Evolutionary conservation across 1,140 invertebrate species (phyloP), one percentile per base, ranked within the genome.

Genomic region (Drosophila pectinifera): DNA sequence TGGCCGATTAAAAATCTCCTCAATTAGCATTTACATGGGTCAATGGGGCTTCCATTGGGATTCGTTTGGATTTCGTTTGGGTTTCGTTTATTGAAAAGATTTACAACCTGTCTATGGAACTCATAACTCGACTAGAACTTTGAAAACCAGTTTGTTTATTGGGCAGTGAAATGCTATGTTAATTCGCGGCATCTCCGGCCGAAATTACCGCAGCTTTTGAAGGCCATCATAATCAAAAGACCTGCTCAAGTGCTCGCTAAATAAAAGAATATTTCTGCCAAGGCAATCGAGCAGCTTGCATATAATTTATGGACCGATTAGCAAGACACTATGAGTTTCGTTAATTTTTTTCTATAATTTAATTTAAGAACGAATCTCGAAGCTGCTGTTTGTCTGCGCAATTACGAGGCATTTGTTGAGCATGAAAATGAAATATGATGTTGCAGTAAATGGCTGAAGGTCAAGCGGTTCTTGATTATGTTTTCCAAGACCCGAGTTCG

Each of bases 271-370:
- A 78, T 72, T 80, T 61, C 65, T 77, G 55, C 63, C 84, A 86
- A 86, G 83, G 83, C 69, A 65, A 73, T 69, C 83, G 10, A 77
- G 75, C 58, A 64, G 26, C 41, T 59, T 78, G 75, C 59, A 54
- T 67, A 55, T 41, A 65, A 77, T 61, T 85, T 65, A 78, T 81
- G 73, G 64, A 74, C 49, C 59, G 73, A 76, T 76, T 76, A 76
- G 73, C 72, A 46, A 31, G 26, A 6, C 53, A 56, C 22, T 57
- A n/a, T n/a, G 13, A 28, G 31, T 57, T 57, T 38, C 48, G 70
- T 70, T 56, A 70, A 48, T 70, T 61, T 24, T 38, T 39, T 31
- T 56, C 42, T 26, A 34, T 70, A 57, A 78, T 72, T 55, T 53
- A 59, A 78, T 78, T 72, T 53, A 70, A 75, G 64, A 58, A 72